Evolutionary conservation across 2,113 vertebrate genomes (phyloP), one percentile per base, ranked within the genome.

Genomic region (Grammomys surdaster): DNA sequence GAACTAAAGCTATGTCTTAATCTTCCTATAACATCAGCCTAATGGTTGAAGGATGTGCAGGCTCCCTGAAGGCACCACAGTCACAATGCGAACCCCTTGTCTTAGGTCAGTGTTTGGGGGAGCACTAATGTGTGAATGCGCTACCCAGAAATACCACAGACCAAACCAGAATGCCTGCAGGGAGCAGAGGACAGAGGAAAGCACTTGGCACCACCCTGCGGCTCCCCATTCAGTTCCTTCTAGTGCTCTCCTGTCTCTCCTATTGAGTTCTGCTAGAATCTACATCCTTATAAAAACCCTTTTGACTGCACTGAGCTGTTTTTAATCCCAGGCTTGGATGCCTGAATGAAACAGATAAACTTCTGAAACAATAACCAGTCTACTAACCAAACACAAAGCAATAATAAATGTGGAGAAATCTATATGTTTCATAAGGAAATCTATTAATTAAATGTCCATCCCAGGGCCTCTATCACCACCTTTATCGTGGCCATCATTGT

Each of bases 201-300:
- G 75, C 13, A 4, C 6, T 28, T 4, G 26, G 14, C 0, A 3
- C 2, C 7, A 4, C 3, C 5, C 7, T 31, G 48, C 10, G 24
- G 43, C 9, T 69, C 54, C 40, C 14, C 10, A 17, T n/a, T 8
- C 28, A 33, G 33, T 22, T 1, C 9, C 19, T n/a, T 4, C 28
- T 5, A 4, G 40, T 84, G 36, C 22, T 63, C 5, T 10, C 65
- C 17, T 33, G 60, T 17, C 12, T n/a, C 14, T 40, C 12, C 67
- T 51, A 13, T 11, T 19, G 48, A 58, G 36, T 48, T 73, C 58
- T 22, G 11, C 8, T 2, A 80, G n/a, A 56, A 3, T 43, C 73
- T 20, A 4, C 6, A 2, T 5, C 13, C 22, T 33, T 24, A 33
- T 40, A 48, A 33, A n/a, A 80, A 19, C 1, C 7, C 26, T 10